Evolutionary conservation across 2,888 invertebrate genomes (phyloP), one percentile per base, ranked within the genome.

Genomic region (Petrolisthes cinctipes): DNA sequence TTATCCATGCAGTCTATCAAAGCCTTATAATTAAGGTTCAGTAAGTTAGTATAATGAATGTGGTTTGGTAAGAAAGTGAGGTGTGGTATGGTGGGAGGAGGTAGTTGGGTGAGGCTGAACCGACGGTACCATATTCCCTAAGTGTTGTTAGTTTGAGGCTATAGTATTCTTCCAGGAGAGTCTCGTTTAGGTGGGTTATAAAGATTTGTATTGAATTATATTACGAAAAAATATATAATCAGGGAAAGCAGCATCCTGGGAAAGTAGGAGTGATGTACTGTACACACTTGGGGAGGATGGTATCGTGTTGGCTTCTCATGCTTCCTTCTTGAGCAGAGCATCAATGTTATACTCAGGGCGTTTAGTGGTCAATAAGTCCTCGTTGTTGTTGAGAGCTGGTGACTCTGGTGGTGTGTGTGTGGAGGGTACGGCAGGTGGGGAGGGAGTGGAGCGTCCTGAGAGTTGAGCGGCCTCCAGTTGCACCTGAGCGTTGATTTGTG

Each of bases 301-400:
- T 37, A 37, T 37, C 37, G 37, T 37, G 37, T 37, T 37, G 37
- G 37, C 37, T 6, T n/a, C 56, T 86, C 73, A 87, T 75, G 83
- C 83, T 23, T 87, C 87, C 83, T 87, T 87, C 83, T 87, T 87
- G 75, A 87, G 81, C 7, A 87, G 61, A 6, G 87, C 79, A 14
- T 87, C 87, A 14, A 87, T 87, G 61, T 87, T 83, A 20, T 87
- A 87, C 37, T 87, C 87, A 1, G 87, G 83, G 14, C 87, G 87
- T 61, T 87, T 87, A 66, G 20, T 61, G 0, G 53, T 37, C 51
- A 80, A 57, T 5, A 73, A 56, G 4, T 87, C 87, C n/a, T 87
- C 87, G 61, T 86, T 61, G 37, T 87, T 83, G 20, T 71, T 71
- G 51, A 80, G 82, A 11, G 87, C 73, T 6, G 87, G 87, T 6